phyloP scores from a whole-genome alignment of 1,140 invertebrate genomes.

The Penaeus vannamei region DNA sequence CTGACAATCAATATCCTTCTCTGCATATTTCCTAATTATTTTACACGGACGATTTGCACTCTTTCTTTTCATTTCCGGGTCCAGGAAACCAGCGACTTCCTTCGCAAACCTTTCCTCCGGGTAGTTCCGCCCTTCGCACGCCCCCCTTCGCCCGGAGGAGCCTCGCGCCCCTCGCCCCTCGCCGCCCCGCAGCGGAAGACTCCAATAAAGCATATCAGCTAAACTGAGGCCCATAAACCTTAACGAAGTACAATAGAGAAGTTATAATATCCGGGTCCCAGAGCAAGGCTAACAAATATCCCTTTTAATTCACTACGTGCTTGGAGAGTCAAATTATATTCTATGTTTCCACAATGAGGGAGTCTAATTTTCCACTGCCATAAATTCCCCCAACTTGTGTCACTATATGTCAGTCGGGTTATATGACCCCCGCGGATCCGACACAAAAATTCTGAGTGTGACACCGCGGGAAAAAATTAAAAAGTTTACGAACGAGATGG shows the following conservation, averaged over 20 bases:
- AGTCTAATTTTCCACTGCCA: conserved; percentile 13
- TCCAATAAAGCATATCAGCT: not conserved
- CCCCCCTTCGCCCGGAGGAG: no score
- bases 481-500: no score
- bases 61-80: no score
- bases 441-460: conserved; percentile 14
- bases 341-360: conserved; percentile 32
- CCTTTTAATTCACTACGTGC: conserved; percentile 33
- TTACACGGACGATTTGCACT: no score
- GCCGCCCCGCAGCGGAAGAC: not conserved
- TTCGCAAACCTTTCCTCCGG: no score
- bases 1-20: no score
- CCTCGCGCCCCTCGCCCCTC: no score
- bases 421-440: not conserved
- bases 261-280: conserved; percentile 23
- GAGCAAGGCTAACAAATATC: conserved; percentile 8
- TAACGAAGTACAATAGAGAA: conserved; percentile 12
- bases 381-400: conserved; percentile 31
- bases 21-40: no score
- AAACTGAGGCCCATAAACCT: conserved; percentile 8
- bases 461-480: not conserved
- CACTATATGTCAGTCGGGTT: conserved; percentile 15
- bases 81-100: no score
- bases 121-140: no score
- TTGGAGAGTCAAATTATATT: conserved; percentile 29